Base-by-base conservation (phyloP, 2,113 vertebrate species). In the Sylvicapra grimmia region DNA sequence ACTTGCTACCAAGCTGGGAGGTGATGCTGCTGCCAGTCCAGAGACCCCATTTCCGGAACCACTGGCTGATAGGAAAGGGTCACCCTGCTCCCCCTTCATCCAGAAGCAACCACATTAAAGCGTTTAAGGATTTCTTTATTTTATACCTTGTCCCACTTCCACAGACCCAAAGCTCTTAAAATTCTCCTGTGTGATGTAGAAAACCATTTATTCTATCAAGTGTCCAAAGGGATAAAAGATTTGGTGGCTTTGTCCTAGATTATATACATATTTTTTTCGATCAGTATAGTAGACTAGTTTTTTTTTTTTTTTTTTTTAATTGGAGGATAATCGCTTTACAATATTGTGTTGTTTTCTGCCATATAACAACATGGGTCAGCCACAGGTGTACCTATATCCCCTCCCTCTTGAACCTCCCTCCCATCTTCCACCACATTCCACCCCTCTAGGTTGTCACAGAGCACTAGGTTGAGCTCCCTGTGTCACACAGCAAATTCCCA, bases 201-300 rank as follows among this genome's bases (percentile, higher is more conserved):
- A 93, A 95, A 94, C 61, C 72, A 83, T 93, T 97, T 95, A 65
- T 86, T 86, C 92, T 84, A 40, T 79, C 49, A 16, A 21, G 65
- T 93, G 87, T 97, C 36, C 59, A 56, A 63, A 56, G 40, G 77
- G 87, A 96, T 84, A 80, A 96, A 96, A 96, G 96, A 93, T 59
- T 40, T 54, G 84, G 92, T 89, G 53, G 47, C 96, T 92, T 97
- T 86, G 84, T 88, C 97, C 96, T 87, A 97, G 92, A 90, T 97
- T 77, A 59, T 96, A 63, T 63, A 83, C 90, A 21, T 86, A 58
- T 90, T 86, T 96, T 93, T 97, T 93, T 27, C 83, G 53, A 23
- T 53, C 80, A 23, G 3, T n/a, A n/a, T 23, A 47, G 18, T n/a
- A 88, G 82, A 44, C 15, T 40, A 72, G 36, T 13, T 40, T 75